Percentiles rank a stretch among this genome's conserved stretches.
phyloP scores from a whole-genome alignment of 2,888 invertebrate species.

The Patella caerulea region DNA sequence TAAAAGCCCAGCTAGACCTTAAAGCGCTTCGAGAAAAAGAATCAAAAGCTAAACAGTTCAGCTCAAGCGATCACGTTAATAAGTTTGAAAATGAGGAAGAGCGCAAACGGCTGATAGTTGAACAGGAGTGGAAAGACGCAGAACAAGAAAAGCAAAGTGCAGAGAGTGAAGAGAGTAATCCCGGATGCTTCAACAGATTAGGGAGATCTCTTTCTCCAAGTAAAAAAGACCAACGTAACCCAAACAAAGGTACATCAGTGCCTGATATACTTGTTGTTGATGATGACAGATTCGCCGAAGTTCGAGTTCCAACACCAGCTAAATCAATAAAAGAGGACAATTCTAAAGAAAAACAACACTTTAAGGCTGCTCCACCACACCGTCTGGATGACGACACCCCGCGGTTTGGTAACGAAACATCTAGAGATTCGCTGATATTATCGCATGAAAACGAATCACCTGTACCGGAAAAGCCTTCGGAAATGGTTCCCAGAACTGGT shows the following conservation, averaged over 20 bases:
- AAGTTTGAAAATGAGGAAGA: no score
- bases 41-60: slow-evolving; percentile 14
- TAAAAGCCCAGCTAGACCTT: neutral
- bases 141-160: no score
- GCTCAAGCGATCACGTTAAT: no score
- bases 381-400: neutral
- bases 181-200: neutral
- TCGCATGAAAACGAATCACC: neutral
- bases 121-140: no score
- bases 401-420: neutral
- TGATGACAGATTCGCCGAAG: neutral
- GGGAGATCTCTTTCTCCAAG: neutral
- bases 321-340: neutral
- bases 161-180: neutral
- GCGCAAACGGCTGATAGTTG: no score
- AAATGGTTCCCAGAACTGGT: neutral
- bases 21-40: no score
- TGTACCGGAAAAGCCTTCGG: neutral
- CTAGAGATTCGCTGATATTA: neutral
- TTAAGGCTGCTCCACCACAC: neutral
- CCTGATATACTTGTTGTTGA: neutral
- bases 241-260: neutral
- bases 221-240: neutral
- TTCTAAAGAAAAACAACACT: neutral
- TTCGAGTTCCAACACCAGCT: neutral